A percentile compares a stretch with the other conserved stretches of the same genome.
Conservation (phyloP, 2,113 vertebrate species). For the Corydoras maculifer region DNA sequence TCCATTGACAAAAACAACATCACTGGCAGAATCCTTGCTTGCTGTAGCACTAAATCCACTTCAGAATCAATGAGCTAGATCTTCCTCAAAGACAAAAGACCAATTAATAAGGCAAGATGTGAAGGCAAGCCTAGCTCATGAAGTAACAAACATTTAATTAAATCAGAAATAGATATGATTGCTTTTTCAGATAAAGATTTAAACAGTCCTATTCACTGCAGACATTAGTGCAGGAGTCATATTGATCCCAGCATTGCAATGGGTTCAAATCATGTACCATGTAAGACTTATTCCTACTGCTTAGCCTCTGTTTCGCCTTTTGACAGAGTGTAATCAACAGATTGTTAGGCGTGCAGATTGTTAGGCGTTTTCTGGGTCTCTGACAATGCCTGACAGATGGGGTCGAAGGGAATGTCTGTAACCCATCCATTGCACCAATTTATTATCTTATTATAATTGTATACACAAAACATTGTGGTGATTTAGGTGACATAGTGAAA, state of each 20-base stretch:
- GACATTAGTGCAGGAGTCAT: slow-evolving; percentile 65
- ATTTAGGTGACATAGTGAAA: slow-evolving; percentile 99
- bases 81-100: slow-evolving; percentile 59
- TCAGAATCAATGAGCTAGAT: slow-evolving; percentile 26
- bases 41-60: slow-evolving; percentile 18
- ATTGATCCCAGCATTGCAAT: slow-evolving; percentile 70
- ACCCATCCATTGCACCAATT: slow-evolving; percentile 97
- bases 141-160: slow-evolving; percentile 68
- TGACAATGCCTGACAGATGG: slow-evolving; percentile 93
- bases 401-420: slow-evolving; percentile 85
- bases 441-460: slow-evolving; percentile 99
- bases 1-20: background rate
- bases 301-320: slow-evolving; percentile 55
- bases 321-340: slow-evolving; percentile 93
- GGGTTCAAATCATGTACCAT: slow-evolving; percentile 69
- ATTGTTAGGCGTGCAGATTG: slow-evolving; percentile 99
- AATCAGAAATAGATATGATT: slow-evolving; percentile 57
- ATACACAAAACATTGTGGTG: slow-evolving; percentile 99
- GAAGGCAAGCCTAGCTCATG: slow-evolving; percentile 50
- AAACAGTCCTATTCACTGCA: slow-evolving; percentile 64
- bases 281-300: slow-evolving; percentile 54
- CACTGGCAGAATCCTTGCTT: slow-evolving; percentile 16
- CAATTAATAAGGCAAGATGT: slow-evolving; percentile 48
- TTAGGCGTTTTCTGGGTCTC: slow-evolving; percentile 89
- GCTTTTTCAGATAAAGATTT: slow-evolving; percentile 59